These are phyloP conservation scores for Nyleta sp. DNA, from an alignment of 2,888 invertebrate species.

Conservation along the genomic window DNA sequence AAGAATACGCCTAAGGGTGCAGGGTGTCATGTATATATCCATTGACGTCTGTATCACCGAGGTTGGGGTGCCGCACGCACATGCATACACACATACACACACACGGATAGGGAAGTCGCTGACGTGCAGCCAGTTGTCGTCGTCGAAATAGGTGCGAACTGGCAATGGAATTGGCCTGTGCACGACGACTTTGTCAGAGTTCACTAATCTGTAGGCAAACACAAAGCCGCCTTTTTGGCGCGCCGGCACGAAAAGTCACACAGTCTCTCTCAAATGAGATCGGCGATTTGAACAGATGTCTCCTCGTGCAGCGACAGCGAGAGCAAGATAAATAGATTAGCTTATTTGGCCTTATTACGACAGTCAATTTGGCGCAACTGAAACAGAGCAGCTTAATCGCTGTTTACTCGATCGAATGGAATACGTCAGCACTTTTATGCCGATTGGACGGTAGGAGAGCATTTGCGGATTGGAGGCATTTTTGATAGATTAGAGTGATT, in stretches of 20 bases:
- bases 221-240: constrained; percentile 73
- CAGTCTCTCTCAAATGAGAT: constrained; percentile 23
- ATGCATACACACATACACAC: constrained; percentile 18
- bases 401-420: constrained; percentile 26
- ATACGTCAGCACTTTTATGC: neutral
- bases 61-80: constrained; percentile 72
- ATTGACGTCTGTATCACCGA: constrained; percentile 82
- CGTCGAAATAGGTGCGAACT: constrained; percentile 75
- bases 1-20: too few relatives aligned
- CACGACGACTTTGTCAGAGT: constrained; percentile 74
- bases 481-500: too few relatives aligned
- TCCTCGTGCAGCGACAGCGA: constrained; percentile 5
- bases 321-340: constrained; percentile 44
- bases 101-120: constrained; percentile 57
- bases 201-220: constrained; percentile 80
- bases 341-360: constrained; percentile 46
- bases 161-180: constrained; percentile 57
- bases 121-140: constrained; percentile 72
- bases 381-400: constrained; percentile 17
- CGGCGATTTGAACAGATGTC: constrained; percentile 51
- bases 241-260: constrained; percentile 59
- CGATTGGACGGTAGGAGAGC: neutral
- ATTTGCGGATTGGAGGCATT: too few relatives aligned
- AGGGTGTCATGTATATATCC: constrained; percentile 69
- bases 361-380: constrained; percentile 42